Evolutionary conservation across 1,140 invertebrate species (phyloP).

Genomic region (Sycophaga agraensis): DNA sequence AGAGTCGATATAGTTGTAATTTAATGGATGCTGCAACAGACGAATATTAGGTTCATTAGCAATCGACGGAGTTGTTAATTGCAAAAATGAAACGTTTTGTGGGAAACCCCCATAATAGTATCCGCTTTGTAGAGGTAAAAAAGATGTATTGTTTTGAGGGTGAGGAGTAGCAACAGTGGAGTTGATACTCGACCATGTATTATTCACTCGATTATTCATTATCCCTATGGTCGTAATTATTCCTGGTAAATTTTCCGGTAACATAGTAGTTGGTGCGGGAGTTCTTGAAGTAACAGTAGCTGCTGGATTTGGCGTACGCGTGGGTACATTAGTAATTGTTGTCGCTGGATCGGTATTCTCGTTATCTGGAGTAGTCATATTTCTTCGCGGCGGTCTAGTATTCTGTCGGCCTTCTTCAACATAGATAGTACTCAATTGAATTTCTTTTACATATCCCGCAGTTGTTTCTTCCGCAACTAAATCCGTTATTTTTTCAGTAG

Average conservation of each 20-base stretch:
- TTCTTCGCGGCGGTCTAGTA: too few relatives aligned
- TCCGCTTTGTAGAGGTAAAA: neutral
- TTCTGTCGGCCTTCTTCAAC: too few relatives aligned
- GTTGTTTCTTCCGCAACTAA: constrained; percentile 20
- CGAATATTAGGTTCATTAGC: neutral
- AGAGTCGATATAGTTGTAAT: neutral
- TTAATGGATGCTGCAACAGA: neutral
- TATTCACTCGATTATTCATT: too few relatives aligned
- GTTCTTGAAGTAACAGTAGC: too few relatives aligned
- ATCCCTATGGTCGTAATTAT: too few relatives aligned
- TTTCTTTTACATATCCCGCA: neutral
- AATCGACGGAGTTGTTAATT: constrained; percentile 34
- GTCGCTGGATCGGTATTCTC: neutral
- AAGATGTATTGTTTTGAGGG: neutral
- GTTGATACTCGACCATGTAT: neutral
- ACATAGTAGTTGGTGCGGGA: too few relatives aligned
- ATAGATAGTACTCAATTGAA: neutral
- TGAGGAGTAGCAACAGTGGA: too few relatives aligned
- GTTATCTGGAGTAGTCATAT: neutral
- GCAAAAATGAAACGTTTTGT: constrained; percentile 39
- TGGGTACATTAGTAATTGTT: neutral
- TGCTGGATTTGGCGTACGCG: neutral
- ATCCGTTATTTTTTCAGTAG: too few relatives aligned
- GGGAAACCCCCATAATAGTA: constrained; percentile 47
- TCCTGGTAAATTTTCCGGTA: too few relatives aligned